Evolutionary conservation across 2,888 invertebrate genomes (phyloP).

Genomic region (Scotopteryx bipunctaria): DNA sequence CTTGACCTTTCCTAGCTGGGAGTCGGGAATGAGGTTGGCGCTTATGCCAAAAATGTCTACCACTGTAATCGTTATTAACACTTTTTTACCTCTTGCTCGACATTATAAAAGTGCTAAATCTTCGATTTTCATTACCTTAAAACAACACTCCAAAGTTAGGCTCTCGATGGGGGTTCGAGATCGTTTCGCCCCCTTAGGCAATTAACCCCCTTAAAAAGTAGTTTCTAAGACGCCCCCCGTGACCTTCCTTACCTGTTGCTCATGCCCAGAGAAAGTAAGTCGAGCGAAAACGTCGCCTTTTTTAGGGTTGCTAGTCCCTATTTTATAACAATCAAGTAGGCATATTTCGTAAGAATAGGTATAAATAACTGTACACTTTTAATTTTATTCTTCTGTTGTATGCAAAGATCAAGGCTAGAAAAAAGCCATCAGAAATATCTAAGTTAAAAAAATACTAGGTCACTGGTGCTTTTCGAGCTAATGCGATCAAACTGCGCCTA

Average conservation of each 20-base stretch:
- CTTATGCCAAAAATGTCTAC: neutral
- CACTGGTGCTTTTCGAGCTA: too few relatives aligned
- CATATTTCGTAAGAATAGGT: too few relatives aligned
- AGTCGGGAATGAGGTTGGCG: too few relatives aligned
- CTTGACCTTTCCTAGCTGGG: too few relatives aligned
- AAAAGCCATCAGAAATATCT: too few relatives aligned
- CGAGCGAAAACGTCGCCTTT: conserved; percentile 66
- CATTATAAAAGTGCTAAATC: neutral
- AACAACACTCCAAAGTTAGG: conserved; percentile 21
- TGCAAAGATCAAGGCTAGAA: too few relatives aligned
- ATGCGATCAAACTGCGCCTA: too few relatives aligned
- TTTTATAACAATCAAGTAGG: conserved; percentile 7
- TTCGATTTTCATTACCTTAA: conserved; percentile 8
- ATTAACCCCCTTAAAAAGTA: conserved; percentile 33
- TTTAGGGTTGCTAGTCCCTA: conserved; percentile 54
- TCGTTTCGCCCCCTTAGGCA: conserved; percentile 20
- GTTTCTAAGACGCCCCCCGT: conserved; percentile 53
- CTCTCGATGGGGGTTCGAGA: conserved; percentile 20
- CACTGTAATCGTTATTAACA: neutral
- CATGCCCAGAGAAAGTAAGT: conserved; percentile 68
- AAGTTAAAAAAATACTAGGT: too few relatives aligned
- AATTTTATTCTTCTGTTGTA: too few relatives aligned
- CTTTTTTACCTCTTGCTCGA: neutral
- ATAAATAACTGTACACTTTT: too few relatives aligned
- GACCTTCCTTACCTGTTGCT: conserved; percentile 79